These are phyloP conservation scores for Propithecus perrieri DNA, from an alignment of 2,797 vertebrate genomes.

Conservation along the genomic window DNA sequence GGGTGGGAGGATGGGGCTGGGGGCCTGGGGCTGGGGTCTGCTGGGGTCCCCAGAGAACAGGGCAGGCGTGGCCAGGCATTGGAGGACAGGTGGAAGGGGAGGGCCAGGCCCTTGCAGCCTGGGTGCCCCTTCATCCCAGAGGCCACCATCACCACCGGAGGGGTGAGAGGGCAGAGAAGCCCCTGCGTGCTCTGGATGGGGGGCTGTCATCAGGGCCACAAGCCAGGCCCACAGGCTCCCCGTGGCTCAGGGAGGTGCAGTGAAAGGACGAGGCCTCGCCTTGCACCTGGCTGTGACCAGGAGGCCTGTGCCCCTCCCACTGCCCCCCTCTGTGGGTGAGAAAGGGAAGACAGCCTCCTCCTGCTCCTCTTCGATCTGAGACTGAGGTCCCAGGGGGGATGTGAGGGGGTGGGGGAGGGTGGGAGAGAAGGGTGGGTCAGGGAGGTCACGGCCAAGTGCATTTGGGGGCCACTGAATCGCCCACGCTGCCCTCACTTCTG, in stretches of 20 bases:
- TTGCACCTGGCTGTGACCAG: background rate
- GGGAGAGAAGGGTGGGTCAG: background rate
- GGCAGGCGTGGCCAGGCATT: background rate
- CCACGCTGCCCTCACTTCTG: background rate
- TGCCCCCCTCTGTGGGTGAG: background rate
- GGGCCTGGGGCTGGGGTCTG: background rate
- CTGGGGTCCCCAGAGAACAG: background rate
- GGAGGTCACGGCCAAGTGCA: accelerated
- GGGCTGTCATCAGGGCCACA: accelerated
- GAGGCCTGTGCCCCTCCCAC: background rate
- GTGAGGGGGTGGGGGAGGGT: background rate
- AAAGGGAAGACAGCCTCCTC: background rate
- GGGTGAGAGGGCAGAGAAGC: background rate
- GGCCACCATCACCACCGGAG: accelerated
- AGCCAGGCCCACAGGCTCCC: background rate
- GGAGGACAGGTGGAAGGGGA: background rate
- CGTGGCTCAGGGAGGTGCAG: background rate
- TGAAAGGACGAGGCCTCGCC: background rate
- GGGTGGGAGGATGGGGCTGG: background rate
- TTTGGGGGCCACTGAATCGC: background rate
- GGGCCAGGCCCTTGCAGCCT: background rate
- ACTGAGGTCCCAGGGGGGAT: background rate
- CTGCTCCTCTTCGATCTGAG: background rate
- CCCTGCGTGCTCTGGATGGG: accelerated
- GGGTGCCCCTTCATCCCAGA: background rate